phyloP scores from a whole-genome alignment of 2,113 vertebrate genomes.

The Vulpes lagopus region DNA sequence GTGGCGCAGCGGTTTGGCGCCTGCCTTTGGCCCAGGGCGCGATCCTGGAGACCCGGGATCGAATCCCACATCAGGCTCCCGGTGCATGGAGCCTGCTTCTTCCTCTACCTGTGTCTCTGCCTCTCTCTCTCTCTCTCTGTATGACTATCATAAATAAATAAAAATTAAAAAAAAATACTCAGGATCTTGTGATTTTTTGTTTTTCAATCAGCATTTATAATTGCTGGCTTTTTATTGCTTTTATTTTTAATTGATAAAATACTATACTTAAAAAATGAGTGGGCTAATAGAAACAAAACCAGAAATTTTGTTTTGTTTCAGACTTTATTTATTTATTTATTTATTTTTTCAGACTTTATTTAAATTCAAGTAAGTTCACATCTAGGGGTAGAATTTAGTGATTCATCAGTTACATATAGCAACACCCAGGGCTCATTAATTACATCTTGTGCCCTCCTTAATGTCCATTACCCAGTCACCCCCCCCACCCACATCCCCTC shows the following conservation, averaged over 20 bases:
- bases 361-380: background rate
- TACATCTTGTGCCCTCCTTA: background rate
- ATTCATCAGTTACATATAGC: background rate
- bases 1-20: too few species aligned
- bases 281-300: background rate
- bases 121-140: too few species aligned
- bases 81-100: too few species aligned
- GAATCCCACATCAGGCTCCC: too few species aligned
- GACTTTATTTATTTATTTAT: background rate
- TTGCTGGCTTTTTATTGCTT: background rate
- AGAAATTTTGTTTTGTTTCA: background rate
- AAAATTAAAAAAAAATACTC: background rate
- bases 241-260: background rate
- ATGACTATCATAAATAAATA: too few species aligned
- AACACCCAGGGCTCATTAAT: background rate
- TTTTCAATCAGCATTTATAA: background rate
- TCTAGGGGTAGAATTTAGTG: background rate
- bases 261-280: background rate
- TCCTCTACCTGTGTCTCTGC: too few species aligned
- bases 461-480: background rate
- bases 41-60: too few species aligned
- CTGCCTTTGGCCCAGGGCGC: too few species aligned
- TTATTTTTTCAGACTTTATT: background rate
- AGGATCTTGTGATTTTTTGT: background rate
- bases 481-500: fast-evolving